Evolutionary conservation across 2,797 vertebrate genomes (phyloP).

Genomic region (Loriculus beryllinus): DNA sequence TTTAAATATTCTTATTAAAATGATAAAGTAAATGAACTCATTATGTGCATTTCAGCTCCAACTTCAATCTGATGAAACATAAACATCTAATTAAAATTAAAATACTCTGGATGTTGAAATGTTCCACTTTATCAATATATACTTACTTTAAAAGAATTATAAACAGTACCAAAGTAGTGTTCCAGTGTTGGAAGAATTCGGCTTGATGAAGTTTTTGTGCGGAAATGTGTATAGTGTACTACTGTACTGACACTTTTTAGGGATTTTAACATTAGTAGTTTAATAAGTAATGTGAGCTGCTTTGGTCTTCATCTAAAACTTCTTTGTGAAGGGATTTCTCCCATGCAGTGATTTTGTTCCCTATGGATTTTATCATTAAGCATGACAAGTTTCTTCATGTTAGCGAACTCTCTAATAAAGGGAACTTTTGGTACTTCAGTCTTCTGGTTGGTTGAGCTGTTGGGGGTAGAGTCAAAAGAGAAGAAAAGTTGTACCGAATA

Average conservation of each 20-base stretch:
- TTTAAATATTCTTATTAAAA: neutral
- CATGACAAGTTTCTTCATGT: neutral
- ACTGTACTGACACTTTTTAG: neutral
- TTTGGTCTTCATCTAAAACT: neutral
- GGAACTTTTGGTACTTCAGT: neutral
- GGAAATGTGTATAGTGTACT: neutral
- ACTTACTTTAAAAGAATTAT: neutral
- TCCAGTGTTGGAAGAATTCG: neutral
- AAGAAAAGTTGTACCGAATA: neutral
- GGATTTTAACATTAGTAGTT: neutral
- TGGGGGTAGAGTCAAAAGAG: neutral
- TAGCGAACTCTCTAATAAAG: neutral
- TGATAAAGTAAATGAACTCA: neutral
- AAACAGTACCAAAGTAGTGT: neutral
- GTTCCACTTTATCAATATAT: neutral
- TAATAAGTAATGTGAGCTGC: neutral
- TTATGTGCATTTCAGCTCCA: neutral
- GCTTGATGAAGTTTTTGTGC: neutral
- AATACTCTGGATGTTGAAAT: neutral
- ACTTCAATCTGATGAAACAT: neutral
- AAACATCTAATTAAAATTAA: neutral
- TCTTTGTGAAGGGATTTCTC: neutral
- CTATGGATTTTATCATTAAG: constrained; percentile 13
- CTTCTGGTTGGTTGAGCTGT: neutral
- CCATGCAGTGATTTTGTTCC: neutral